Percentiles rank a stretch among this genome's conserved stretches.
Conservation (phyloP, 64 coral and sea anemone genomes). For the Cladopsammia gracilis region DNA sequence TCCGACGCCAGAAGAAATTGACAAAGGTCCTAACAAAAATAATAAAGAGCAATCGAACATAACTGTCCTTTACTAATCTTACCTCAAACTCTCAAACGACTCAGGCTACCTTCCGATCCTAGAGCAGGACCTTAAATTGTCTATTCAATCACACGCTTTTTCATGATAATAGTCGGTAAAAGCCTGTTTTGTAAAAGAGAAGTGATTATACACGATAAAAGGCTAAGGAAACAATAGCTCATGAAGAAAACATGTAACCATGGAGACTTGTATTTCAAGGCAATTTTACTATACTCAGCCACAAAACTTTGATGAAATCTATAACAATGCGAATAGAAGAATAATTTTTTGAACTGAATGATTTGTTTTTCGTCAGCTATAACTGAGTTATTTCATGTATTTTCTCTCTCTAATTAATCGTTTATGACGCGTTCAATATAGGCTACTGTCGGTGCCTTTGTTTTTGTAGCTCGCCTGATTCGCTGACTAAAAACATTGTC, state of each 20-base stretch:
- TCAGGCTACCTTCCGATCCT: too few species aligned
- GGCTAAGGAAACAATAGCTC: constrained; percentile 34
- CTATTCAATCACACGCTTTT: neutral
- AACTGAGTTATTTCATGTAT: neutral
- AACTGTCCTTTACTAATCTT: neutral
- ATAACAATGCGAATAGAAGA: neutral
- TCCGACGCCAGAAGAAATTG: too few species aligned
- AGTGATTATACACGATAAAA: constrained; percentile 50
- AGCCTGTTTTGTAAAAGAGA: constrained; percentile 28
- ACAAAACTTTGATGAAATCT: neutral
- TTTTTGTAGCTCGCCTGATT: constrained; percentile 21
- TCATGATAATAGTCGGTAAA: neutral
- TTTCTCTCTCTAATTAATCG: constrained; percentile 7
- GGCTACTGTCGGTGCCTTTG: constrained; percentile 11
- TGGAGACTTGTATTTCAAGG: neutral
- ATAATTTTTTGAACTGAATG: neutral
- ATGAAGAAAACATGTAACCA: neutral
- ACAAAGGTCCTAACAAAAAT: neutral
- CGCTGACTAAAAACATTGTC: neutral
- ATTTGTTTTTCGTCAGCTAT: neutral
- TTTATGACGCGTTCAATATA: constrained; percentile 22
- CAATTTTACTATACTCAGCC: neutral
- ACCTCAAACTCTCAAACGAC: neutral
- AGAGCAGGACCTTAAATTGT: neutral
- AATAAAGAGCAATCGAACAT: neutral